Evolutionary conservation across 2,888 invertebrate genomes (phyloP).

Genomic region (Elegia similella): DNA sequence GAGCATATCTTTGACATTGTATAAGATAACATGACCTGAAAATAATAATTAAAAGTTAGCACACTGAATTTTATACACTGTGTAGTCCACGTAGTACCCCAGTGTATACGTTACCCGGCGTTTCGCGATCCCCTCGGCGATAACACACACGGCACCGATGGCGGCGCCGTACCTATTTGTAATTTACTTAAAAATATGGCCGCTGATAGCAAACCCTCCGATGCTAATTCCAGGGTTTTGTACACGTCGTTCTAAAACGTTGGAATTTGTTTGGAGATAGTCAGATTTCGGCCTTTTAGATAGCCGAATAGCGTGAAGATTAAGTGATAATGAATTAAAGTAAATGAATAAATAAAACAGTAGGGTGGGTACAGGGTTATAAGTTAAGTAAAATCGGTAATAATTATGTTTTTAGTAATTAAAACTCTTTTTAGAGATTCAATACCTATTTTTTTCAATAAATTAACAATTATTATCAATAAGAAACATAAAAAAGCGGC

Average conservation of each 20-base stretch:
- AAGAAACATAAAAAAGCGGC: too few relatives aligned
- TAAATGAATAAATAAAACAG: neutral
- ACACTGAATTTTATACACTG: conserved; percentile 29
- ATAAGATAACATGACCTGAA: too few relatives aligned
- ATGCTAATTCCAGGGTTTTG: conserved; percentile 59
- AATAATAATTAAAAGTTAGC: neutral
- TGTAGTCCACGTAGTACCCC: conserved; percentile 21
- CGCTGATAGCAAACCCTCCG: conserved; percentile 59
- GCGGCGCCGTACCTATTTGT: conserved; percentile 74
- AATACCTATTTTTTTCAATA: too few relatives aligned
- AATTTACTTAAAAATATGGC: conserved; percentile 80
- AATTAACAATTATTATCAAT: too few relatives aligned
- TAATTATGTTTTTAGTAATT: too few relatives aligned
- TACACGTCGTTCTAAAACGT: conserved; percentile 30
- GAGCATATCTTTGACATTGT: too few relatives aligned
- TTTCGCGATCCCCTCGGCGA: conserved; percentile 73
- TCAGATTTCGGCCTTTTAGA: conserved; percentile 1
- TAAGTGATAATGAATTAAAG: neutral
- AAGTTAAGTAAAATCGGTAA: too few relatives aligned
- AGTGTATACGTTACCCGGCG: conserved; percentile 56
- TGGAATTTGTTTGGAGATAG: conserved; percentile 14
- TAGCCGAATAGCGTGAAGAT: neutral
- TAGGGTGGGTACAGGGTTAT: too few relatives aligned
- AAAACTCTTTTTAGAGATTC: too few relatives aligned
- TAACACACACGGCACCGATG: conserved; percentile 76